Percentiles rank a stretch among this genome's conserved stretches.
phyloP scores from a whole-genome alignment of 2,888 invertebrate species.

The Lochmaea crataegi region DNA sequence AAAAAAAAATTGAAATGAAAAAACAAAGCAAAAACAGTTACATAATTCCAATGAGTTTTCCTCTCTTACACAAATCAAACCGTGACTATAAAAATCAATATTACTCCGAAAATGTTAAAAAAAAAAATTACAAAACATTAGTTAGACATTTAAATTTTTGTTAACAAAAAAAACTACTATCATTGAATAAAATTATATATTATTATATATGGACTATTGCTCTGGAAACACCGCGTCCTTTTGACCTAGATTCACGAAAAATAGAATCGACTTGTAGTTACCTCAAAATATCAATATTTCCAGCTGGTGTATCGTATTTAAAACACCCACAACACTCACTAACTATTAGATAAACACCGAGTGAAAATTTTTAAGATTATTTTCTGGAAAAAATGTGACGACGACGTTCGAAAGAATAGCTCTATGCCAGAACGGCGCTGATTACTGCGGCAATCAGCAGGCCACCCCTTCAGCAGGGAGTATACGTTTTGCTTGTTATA shows the following conservation, averaged over 20 bases:
- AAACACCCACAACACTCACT: conserved; percentile 6
- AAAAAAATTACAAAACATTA: not conserved
- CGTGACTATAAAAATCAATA: too few relatives aligned
- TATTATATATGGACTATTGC: not conserved
- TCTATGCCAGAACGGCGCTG: conserved; percentile 10
- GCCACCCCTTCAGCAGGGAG: conserved; percentile 25
- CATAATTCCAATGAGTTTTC: too few relatives aligned
- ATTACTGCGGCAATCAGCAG: conserved; percentile 24
- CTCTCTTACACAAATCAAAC: too few relatives aligned
- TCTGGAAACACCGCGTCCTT: not conserved
- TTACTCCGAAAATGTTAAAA: not conserved
- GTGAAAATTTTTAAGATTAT: not conserved
- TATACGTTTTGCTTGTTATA: conserved; percentile 14
- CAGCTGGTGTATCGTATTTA: too few relatives aligned
- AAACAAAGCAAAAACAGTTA: too few relatives aligned
- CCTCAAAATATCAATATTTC: not conserved
- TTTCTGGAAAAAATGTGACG: not conserved
- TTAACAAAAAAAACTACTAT: too few relatives aligned
- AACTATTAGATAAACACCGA: not conserved
- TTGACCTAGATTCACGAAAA: conserved; percentile 27
- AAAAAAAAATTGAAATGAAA: too few relatives aligned
- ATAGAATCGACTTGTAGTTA: not conserved
- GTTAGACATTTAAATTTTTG: not conserved
- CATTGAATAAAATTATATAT: too few relatives aligned
- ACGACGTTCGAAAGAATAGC: conserved; percentile 7